Conservation (phyloP, 2,888 invertebrate genomes). For the Leucophora obtusa region DNA sequence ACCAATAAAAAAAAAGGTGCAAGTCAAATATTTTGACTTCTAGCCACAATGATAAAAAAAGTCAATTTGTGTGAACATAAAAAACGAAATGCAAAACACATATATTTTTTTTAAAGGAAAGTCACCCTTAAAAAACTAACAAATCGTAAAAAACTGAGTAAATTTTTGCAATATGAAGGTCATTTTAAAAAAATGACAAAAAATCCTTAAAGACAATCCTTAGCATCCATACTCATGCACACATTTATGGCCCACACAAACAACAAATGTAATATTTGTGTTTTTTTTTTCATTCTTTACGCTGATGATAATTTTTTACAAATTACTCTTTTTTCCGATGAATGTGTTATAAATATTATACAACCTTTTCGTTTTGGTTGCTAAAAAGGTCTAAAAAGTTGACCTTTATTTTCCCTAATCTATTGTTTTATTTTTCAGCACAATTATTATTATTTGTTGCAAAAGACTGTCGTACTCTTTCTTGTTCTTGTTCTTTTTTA, state of each 20-base stretch:
- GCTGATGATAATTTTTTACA: constrained; percentile 5
- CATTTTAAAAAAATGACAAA: background rate
- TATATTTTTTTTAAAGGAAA: constrained; percentile 13
- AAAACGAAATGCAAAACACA: constrained; percentile 4
- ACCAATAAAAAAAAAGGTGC: constrained; percentile 32
- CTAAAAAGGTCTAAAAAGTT: background rate
- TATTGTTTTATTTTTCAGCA: background rate
- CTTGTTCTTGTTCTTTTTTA: constrained; percentile 21
- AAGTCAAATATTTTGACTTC: constrained; percentile 37
- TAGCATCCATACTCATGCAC: background rate
- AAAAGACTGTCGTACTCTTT: constrained; percentile 16
- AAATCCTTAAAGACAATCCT: background rate
- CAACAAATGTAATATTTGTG: constrained; percentile 8
- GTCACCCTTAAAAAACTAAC: constrained; percentile 25
- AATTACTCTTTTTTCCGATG: constrained; percentile 39
- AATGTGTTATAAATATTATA: constrained; percentile 36
- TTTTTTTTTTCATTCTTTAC: background rate
- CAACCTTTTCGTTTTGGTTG: constrained; percentile 35
- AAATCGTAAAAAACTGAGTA: constrained; percentile 50
- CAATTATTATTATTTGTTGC: constrained; percentile 4
- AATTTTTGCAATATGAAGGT: constrained; percentile 8
- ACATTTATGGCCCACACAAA: constrained; percentile 6
- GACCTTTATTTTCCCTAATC: constrained; percentile 12
- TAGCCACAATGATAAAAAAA: constrained; percentile 39
- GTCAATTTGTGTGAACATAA: background rate